phyloP scores from a whole-genome alignment of 2,113 vertebrate species.

The Phrynosoma blainvillii region DNA sequence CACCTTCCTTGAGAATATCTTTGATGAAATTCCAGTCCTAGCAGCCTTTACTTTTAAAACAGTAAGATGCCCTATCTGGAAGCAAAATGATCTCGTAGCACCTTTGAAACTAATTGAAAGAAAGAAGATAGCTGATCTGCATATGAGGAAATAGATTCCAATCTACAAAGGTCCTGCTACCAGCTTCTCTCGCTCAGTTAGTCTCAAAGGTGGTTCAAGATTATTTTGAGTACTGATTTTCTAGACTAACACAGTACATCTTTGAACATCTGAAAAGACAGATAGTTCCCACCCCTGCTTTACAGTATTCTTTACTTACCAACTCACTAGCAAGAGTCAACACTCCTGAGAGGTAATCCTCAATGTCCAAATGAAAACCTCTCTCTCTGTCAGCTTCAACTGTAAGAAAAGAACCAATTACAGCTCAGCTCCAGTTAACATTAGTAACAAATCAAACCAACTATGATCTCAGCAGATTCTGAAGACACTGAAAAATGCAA shows the following conservation, averaged over 20 bases:
- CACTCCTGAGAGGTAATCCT: constrained; percentile 96
- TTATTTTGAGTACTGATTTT: too few relatives aligned
- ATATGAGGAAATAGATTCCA: too few relatives aligned
- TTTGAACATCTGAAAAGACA: too few relatives aligned
- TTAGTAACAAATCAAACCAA: neutral
- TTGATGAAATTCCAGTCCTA: neutral
- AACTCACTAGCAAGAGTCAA: constrained; percentile 95
- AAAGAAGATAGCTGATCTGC: too few relatives aligned
- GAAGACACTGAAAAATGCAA: neutral
- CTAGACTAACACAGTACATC: too few relatives aligned
- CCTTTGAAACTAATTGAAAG: too few relatives aligned
- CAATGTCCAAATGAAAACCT: constrained; percentile 96
- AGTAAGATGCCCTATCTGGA: neutral
- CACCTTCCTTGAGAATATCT: neutral
- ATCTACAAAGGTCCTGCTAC: too few relatives aligned
- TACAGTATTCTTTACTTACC: constrained; percentile 76
- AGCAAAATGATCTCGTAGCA: too few relatives aligned
- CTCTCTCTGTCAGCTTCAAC: constrained; percentile 93
- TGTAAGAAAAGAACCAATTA: constrained; percentile 59
- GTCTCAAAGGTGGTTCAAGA: too few relatives aligned
- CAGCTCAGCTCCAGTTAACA: constrained; percentile 13
- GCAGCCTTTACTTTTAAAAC: neutral
- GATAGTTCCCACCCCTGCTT: neutral
- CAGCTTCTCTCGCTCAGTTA: too few relatives aligned
- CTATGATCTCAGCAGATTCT: neutral